Evolutionary conservation across 2,113 vertebrate genomes (phyloP).

Genomic region (Eurypyga helias): DNA sequence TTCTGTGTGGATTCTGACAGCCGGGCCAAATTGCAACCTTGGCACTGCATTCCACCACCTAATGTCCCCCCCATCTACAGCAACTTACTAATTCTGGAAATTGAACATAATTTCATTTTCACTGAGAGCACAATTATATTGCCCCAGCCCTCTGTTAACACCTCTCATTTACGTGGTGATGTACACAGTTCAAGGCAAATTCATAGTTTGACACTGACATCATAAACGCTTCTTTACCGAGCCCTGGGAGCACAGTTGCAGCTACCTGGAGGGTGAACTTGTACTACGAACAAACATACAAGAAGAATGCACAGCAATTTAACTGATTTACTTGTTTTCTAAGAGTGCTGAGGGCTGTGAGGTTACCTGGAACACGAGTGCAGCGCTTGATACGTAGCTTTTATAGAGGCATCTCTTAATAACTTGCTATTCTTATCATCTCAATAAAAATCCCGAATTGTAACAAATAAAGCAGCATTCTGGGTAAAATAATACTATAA

Average conservation of each 20-base stretch:
- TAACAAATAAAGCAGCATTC: background rate
- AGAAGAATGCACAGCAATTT: background rate
- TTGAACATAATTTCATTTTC: background rate
- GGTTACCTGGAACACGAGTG: background rate
- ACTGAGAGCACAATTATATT: background rate
- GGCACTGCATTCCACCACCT: background rate
- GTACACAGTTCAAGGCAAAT: background rate
- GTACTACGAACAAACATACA: background rate
- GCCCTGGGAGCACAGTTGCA: background rate
- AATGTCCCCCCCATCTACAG: background rate
- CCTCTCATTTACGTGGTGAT: background rate
- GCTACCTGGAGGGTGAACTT: constrained; percentile 21
- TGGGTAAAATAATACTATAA: background rate
- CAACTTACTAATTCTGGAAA: background rate
- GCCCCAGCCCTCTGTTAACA: background rate
- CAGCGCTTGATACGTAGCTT: background rate
- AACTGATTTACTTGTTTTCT: constrained; percentile 45
- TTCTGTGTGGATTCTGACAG: background rate
- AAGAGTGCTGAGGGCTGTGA: background rate
- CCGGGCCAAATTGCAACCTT: background rate
- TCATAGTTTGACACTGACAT: background rate
- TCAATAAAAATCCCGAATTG: background rate
- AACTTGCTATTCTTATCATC: background rate
- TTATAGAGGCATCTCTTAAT: background rate
- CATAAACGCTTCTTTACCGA: background rate